Percentiles rank a stretch among this genome's conserved stretches.
Conservation (phyloP, 2,797 vertebrate species). For the Anableps anableps region DNA sequence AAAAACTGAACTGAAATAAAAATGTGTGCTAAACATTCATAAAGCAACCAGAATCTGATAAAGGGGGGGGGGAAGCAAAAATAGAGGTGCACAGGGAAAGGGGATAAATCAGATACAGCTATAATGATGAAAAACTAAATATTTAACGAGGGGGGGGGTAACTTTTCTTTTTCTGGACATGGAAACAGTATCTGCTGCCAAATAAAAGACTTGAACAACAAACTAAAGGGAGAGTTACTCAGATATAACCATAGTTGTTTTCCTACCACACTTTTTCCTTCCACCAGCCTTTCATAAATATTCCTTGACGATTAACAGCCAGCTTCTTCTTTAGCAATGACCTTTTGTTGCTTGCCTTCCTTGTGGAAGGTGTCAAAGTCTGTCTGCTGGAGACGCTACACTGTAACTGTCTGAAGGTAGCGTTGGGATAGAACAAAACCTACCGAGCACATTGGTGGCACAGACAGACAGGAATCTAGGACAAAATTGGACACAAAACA, state of each 20-base stretch:
- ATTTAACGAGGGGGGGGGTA: neutral
- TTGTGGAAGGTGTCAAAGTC: neutral
- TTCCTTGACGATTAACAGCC: neutral
- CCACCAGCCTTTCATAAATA: too few species aligned
- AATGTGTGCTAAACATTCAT: neutral
- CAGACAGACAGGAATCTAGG: neutral
- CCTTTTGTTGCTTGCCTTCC: neutral
- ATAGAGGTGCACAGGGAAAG: neutral
- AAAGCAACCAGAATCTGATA: neutral
- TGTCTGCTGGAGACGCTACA: too few species aligned
- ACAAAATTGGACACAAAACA: neutral
- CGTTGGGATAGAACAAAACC: too few species aligned
- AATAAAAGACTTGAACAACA: neutral
- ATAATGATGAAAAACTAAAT: neutral
- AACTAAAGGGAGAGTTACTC: neutral
- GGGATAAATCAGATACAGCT: neutral
- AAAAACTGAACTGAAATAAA: neutral
- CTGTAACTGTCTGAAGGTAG: neutral
- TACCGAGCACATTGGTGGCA: neutral
- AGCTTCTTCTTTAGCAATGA: neutral
- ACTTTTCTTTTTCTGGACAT: neutral
- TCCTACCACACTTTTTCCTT: too few species aligned
- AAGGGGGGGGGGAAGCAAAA: neutral
- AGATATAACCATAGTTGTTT: neutral
- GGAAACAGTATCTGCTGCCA: neutral